Base-by-base conservation (phyloP, 2,888 invertebrate species). In the Linnaemya vulpina region DNA sequence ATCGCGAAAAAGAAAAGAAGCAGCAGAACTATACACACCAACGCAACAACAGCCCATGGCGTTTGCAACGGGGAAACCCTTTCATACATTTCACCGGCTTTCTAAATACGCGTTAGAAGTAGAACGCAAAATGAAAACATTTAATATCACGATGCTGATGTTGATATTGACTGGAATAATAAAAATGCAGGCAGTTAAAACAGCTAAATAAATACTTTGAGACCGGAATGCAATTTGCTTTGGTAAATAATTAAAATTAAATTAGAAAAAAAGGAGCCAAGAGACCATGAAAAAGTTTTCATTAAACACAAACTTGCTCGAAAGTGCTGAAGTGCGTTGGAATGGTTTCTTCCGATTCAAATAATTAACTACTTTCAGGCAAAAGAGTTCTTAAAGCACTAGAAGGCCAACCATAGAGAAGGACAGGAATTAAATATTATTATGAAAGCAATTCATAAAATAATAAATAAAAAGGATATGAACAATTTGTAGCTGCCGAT, bases 221-320 rank as follows among this genome's bases (percentile, higher is more conserved):
- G 20, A n/a, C 20, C 20, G 20, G 65, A 85, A 82, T 78, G 68
- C 53, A 85, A 74, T 82, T 81, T 81, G 51, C 71, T 78, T 65
- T 60, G 51, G 43, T 82, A 78, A 85, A 82, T 85, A 85, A 74
- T 70, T 85, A 53, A 75, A 73, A 73, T 73, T 73, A 80, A 73
- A 73, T 79, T 65, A 49, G 65, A 65, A 49, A 49, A 73, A 22
- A 43, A 2, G 5, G 46, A 8, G 55, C 38, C 1, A 9, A 30
- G 51, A 35, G 25, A n/a, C 4, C 30, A n/a, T 4, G 15, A 67
- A 67, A 20, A 9, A 1, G 10, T 20, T 58, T 17, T 15, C n/a
- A 25, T 25, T 8, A 2, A 20, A 9, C 11, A 46, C 13, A 15
- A 60, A 35, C 30, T 40, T 25, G 2, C 9, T n/a, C 55, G 20